Conservation (phyloP, 2,113 vertebrate genomes). For the Ciconia boyciana region DNA sequence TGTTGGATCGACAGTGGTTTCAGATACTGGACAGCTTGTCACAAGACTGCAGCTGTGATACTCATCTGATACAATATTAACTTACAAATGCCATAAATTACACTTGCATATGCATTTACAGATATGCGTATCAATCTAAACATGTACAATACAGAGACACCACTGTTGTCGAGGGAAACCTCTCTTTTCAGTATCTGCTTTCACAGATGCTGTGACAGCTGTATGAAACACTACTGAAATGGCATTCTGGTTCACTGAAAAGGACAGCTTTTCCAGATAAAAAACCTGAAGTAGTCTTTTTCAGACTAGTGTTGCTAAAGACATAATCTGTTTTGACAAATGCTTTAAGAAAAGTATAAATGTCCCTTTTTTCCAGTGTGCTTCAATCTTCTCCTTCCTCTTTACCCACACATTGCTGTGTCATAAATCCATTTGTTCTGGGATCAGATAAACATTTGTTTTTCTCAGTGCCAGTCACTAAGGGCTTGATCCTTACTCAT, state of each 20-base stretch:
- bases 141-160: not conserved
- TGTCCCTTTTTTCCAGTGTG: not conserved
- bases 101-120: not conserved
- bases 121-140: not conserved
- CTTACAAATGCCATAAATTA: not conserved
- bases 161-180: not conserved
- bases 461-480: not conserved
- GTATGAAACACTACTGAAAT: not conserved
- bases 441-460: not conserved
- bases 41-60: not conserved
- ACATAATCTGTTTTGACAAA: conserved; percentile 45
- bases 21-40: not conserved
- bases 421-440: conserved; percentile 15
- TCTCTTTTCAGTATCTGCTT: not conserved
- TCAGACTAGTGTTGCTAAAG: not conserved
- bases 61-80: not conserved
- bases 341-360: conserved; percentile 31
- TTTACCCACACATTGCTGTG: not conserved
- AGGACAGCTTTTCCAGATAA: not conserved
- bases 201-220: conserved; percentile 4
- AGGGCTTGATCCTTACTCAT: not conserved
- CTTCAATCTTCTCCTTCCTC: not conserved
- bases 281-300: not conserved
- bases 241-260: conserved; percentile 9
- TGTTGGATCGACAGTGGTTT: conserved; percentile 11